Evolutionary conservation across 2,888 invertebrate genomes (phyloP), one percentile per base, ranked within the genome.

Genomic region (Hirtodrosophila histrioides): DNA sequence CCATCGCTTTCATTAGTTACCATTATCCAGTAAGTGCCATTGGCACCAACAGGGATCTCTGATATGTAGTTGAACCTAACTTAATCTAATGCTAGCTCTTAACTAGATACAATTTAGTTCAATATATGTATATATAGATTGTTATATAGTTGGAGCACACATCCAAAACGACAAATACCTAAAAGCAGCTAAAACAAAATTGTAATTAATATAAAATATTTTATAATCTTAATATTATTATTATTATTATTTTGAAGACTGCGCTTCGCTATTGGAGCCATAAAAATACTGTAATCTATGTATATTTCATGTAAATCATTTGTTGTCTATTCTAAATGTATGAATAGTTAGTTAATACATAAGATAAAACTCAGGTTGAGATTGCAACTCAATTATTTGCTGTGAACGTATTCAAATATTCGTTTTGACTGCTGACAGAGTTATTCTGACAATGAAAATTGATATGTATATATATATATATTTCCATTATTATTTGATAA

Each of bases 301-400:
- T 27, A 27, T 27, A 27, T 27, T 6, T 5, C 36, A 23, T 11
- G 12, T 68, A 48, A 57, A 43, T 61, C 24, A 53, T 60, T 54
- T 49, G 51, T 63, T 48, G 12, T 48, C 50, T 54, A 60, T 57
- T n/a, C 10, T 29, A 48, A 29, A 10, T 50, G 40, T 58, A 49
- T 45, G 40, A 29, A 12, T 66, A 46, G 4, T 33, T 31, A 37
- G 31, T 3, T 66, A 72, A 51, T 23, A 24, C 5, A 9, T 75
- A 69, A 67, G 41, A 46, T 44, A 40, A 64, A 58, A 76, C 86
- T 87, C 88, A 87, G 88, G 82, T 87, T 82, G 82, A 87, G 86
- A 86, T 73, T 86, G 86, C 77, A 85, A 72, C 66, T 85, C 62
- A 82, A 86, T 79, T 75, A 68, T 76, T 78, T 69, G 81, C 86